These are phyloP conservation scores for Trichacis sp. DNA, from an alignment of 2,888 invertebrate species.

Conservation along the genomic window DNA sequence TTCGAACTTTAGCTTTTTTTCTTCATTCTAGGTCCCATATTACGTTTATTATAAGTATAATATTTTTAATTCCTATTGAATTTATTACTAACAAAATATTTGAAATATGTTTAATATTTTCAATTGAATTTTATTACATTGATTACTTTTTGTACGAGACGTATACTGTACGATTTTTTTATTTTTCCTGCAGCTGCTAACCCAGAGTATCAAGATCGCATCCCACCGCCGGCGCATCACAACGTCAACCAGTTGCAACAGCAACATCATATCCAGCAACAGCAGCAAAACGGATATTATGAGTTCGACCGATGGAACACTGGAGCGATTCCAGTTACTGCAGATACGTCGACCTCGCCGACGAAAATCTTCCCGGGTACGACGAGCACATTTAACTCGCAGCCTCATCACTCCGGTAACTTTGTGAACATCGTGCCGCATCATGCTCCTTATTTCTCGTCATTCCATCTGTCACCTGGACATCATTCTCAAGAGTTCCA, in stretches of 20 bases:
- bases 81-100: too few species aligned
- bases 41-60: too few species aligned
- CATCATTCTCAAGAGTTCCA: constrained; percentile 75
- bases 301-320: constrained; percentile 87
- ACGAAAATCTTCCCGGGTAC: constrained; percentile 78
- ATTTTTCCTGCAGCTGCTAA: constrained; percentile 69
- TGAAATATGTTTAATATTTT: too few species aligned
- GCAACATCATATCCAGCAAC: constrained; percentile 28
- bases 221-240: constrained; percentile 81
- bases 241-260: constrained; percentile 73
- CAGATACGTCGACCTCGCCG: constrained; percentile 53
- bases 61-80: too few species aligned
- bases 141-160: too few species aligned
- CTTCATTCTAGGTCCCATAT: too few species aligned
- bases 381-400: constrained; percentile 72
- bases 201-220: constrained; percentile 72
- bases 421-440: constrained; percentile 76
- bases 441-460: constrained; percentile 81
- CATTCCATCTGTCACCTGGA: constrained; percentile 76
- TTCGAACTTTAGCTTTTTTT: too few species aligned
- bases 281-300: constrained; percentile 80
- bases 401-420: constrained; percentile 72
- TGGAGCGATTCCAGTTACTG: constrained; percentile 71
- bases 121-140: too few species aligned
- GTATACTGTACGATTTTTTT: too few species aligned